Base-by-base conservation (phyloP, 2,113 vertebrate genomes). In the Etheostoma spectabile region DNA sequence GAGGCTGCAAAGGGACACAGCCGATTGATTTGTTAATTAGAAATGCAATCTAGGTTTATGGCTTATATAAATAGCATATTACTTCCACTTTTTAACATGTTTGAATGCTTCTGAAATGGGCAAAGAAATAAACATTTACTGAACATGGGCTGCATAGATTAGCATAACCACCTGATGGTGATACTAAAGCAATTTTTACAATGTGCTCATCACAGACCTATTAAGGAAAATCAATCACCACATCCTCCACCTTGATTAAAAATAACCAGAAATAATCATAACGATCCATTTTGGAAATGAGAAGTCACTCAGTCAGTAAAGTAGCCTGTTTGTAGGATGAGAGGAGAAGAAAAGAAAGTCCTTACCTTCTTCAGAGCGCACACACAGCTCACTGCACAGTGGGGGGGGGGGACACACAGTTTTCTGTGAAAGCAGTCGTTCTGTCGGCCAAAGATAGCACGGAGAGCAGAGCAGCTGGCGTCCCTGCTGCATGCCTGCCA, bases 301-400 rank as follows among this genome's bases (percentile, higher is more conserved):
- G 19, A 74, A 83, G 57, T 48, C 65, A 80, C 18, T 55, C 53
- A 82, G 57, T n/a, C 57, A 69, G 49, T 46, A 57, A 78, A 71
- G 56, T 66, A 35, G 78, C 18, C 61, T 63, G 61, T 38, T 45
- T 22, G 53, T 45, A 24, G 55, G 33, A 63, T 77, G 52, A 63
- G 24, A 16, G 63, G 49, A 22, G 11, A 7, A 76, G 3, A 52
- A 69, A 38, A 45, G 12, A 7, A 83, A 52, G 61, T 78, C 91
- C 91, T 81, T 93, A 93, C 92, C 92, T 87, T 69, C 18, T 22
- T 52, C 64, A 38, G 21, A 18, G 53, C 15, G 49, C 53, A 22
- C 33, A 42, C 21, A 35, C 21, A 38, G 65, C 45, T 79, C 49
- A 19, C 66, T 55, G 80, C 64, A 59, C 2, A 18, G 45, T 42